A percentile compares a stretch with the other conserved stretches of the same genome.
phyloP scores from a whole-genome alignment of 1,140 invertebrate genomes.

The Zaprionus nigranus region DNA sequence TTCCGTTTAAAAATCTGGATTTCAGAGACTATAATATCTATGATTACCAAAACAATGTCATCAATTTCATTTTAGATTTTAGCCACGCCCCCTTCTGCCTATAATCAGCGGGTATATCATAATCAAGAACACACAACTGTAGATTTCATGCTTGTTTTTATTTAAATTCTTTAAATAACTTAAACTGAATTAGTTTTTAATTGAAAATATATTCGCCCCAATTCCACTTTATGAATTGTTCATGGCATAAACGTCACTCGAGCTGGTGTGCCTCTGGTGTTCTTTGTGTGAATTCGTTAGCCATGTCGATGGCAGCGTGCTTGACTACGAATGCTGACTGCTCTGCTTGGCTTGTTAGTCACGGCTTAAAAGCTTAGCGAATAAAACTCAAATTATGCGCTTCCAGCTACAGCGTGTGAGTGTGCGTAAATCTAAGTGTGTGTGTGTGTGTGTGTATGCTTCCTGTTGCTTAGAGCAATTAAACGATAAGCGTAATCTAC shows the following conservation, averaged over 20 bases:
- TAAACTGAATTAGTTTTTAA: no score
- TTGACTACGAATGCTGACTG: conserved; percentile 14
- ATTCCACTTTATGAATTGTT: background rate
- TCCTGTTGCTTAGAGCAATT: conserved; percentile 77
- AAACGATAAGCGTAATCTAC: conserved; percentile 79
- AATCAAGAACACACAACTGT: no score
- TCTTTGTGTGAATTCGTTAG: background rate
- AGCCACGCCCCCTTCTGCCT: no score
- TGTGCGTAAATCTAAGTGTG: conserved; percentile 13
- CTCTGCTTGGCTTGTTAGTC: conserved; percentile 54
- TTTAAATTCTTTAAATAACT: no score
- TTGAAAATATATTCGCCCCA: no score
- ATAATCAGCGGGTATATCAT: no score
- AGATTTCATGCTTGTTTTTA: no score
- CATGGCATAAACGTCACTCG: background rate
- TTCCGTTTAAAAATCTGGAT: no score
- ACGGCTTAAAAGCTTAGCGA: conserved; percentile 77
- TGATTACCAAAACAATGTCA: no score
- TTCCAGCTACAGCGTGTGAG: conserved; percentile 13
- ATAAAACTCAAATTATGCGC: conserved; percentile 80
- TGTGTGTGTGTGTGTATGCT: conserved; percentile 17
- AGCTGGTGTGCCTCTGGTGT: background rate
- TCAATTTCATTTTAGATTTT: no score
- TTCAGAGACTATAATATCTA: no score
- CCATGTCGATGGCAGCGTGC: background rate